Evolutionary conservation across 2,113 vertebrate species (phyloP), one percentile per base, ranked within the genome.

Genomic region (Brachirus orientalis): DNA sequence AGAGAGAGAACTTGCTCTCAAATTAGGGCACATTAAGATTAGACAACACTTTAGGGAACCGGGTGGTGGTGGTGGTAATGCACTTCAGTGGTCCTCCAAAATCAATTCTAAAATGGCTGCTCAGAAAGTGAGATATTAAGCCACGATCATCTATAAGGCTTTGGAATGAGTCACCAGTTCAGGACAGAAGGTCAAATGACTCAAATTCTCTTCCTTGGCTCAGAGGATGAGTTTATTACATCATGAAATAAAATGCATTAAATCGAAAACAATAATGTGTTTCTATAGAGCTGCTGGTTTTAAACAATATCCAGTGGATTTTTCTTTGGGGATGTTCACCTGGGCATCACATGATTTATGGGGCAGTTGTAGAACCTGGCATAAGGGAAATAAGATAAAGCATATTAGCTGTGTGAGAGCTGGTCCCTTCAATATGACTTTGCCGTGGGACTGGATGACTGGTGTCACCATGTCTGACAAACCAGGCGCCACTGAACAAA

Each of bases 381-480:
- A 4, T 86, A 68, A 79, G 79, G 79, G 72, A 86, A 86, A 88
- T 87, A 80, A 85, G 69, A 47, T 17, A 46, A 36, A 40, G 55
- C 55, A 41, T 59, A 80, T 83, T 50, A 78, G 57, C 57, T 44
- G 68, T 63, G 67, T 38, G 69, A 77, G 68, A 80, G 67, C 55
- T 0, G 36, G 53, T 72, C 52, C 41, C 59, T 64, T 48, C 40
- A 37, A 57, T 60, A 57, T 71, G 77, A 67, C 75, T 78, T 73
- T 82, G 81, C 83, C 62, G 50, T 63, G 73, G 71, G 76, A 80
- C 79, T 77, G 48, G 75, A 83, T 83, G 75, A 72, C 46, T 79
- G 79, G 69, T 86, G 82, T 85, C 90, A 85, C 61, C 36, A 1
- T 55, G 63, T 65, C 78, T 90, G 85, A 89, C 75, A 85, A 83